Conservation (phyloP, 92 coral and sea anemone genomes). For the Pocillopora meandrina region DNA sequence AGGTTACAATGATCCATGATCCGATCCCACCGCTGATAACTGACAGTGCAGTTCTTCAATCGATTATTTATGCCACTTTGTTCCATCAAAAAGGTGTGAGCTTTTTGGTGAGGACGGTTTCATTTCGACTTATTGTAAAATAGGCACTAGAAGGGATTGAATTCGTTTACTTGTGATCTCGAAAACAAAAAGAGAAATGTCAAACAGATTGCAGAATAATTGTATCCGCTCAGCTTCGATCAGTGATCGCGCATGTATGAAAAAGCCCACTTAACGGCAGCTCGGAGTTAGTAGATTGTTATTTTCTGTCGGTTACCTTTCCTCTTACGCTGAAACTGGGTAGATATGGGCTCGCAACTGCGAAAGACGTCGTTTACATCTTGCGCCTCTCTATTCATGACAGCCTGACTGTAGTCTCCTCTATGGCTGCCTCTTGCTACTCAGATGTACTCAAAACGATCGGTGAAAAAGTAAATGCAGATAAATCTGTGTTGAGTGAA, state of each 20-base stretch:
- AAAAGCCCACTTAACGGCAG: neutral
- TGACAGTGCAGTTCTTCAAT: too few species aligned
- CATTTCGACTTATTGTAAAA: neutral
- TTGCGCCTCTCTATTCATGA: too few species aligned
- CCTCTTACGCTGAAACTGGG: neutral
- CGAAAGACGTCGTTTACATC: neutral
- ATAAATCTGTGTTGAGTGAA: too few species aligned
- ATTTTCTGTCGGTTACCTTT: neutral
- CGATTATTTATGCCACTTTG: neutral
- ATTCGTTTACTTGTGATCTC: neutral
- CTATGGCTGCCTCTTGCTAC: too few species aligned
- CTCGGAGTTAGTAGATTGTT: too few species aligned
- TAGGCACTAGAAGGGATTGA: too few species aligned
- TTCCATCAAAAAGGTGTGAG: neutral
- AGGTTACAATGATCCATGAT: slow-evolving; percentile 4
- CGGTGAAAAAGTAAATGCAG: too few species aligned
- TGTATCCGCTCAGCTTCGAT: too few species aligned
- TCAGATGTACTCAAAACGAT: too few species aligned
- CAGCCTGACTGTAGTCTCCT: too few species aligned
- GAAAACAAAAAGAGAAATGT: neutral
- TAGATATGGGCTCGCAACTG: neutral
- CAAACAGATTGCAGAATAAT: neutral
- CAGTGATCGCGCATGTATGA: neutral
- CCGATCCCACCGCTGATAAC: too few species aligned
- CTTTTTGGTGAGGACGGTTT: neutral